Base-by-base conservation (phyloP, 2,888 invertebrate genomes). In the Megaustenia siamemsis region DNA sequence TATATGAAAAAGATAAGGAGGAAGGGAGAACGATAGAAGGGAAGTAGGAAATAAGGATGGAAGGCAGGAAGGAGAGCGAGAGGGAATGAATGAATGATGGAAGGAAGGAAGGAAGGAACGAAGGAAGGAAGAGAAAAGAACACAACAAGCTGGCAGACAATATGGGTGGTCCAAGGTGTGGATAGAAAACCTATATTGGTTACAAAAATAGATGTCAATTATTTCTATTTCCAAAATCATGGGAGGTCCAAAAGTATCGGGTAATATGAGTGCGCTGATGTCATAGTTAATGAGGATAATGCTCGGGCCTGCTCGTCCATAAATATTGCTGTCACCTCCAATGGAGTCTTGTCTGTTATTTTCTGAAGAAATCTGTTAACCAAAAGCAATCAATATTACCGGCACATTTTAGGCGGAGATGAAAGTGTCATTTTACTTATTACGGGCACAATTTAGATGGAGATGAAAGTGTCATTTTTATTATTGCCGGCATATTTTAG, bases 311-410 rank as follows among this genome's bases (percentile, higher is more conserved):
- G 32, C n/a, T 77, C 77, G n/a, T n/a, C 5, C 15, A 43, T 43
- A 71, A 71, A 71, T 5, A n/a, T 43, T n/a, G 4, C 24, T 3
- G 43, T 6, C n/a, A 71, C 71, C 43, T 71, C 12, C 24, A n/a
- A 2, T 43, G 71, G 43, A 8, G 71, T 28, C 24, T 71, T 71
- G 71, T 43, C 15, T 12, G n/a, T 3, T 43, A 71, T 45, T 28
- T 71, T 71, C 43, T 71, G 71, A 24, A 71, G n/a, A 43, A 71
- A 71, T 28, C 71, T 71, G 40, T 0, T n/a, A n/a, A n/a, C n/a
- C n/a, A n/a, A n/a, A n/a, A n/a, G n/a, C n/a, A n/a, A n/a, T n/a
- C n/a, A n/a, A n/a, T n/a, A n/a, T n/a, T n/a, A n/a, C n/a, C n/a
- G n/a, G n/a, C n/a, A n/a, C n/a, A n/a, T n/a, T n/a, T n/a, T n/a